Conservation (phyloP, 2,888 invertebrate species). For the Nephrotoma appendiculata region DNA sequence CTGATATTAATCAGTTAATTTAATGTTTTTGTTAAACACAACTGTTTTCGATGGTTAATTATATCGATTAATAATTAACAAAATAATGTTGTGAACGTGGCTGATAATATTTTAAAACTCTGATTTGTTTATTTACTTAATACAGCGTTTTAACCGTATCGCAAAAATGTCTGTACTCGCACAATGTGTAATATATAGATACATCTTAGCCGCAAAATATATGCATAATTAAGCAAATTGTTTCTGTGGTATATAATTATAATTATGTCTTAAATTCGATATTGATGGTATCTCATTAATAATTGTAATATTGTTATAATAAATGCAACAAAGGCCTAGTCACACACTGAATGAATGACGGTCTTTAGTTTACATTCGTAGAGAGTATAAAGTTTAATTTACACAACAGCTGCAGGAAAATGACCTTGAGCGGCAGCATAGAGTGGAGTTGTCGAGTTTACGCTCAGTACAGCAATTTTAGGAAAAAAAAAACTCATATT, state of each 20-base stretch:
- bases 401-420: too few species aligned
- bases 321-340: too few species aligned
- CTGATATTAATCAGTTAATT: not conserved
- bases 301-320: too few species aligned
- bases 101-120: not conserved
- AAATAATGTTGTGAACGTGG: not conserved
- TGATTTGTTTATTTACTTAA: not conserved
- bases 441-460: too few species aligned
- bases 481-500: too few species aligned
- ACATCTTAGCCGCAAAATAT: not conserved
- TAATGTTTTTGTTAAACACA: not conserved
- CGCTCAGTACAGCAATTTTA: too few species aligned
- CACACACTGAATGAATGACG: too few species aligned
- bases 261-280: not conserved
- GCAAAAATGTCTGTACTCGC: not conserved
- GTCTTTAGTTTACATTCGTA: too few species aligned
- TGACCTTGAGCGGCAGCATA: too few species aligned
- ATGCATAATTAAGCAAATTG: not conserved
- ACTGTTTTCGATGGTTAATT: not conserved
- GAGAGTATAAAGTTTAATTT: too few species aligned
- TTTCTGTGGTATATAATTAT: not conserved
- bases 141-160: not conserved
- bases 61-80: not conserved
- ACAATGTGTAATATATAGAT: not conserved
- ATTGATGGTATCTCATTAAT: too few species aligned